phyloP scores from a whole-genome alignment of 2,113 vertebrate species.

The Pleuronectes platessa region DNA sequence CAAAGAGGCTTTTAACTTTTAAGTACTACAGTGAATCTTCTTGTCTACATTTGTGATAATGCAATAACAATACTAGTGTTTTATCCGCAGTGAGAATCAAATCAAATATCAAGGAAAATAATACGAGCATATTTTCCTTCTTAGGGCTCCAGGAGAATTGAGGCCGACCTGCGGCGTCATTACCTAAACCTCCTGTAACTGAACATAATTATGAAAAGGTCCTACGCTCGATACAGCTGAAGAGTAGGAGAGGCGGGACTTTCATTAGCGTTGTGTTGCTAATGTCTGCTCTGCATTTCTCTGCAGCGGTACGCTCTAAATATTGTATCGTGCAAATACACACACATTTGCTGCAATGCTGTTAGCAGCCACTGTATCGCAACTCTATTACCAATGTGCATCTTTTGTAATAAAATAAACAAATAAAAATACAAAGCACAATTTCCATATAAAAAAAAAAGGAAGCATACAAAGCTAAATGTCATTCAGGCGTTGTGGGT shows the following conservation, averaged over 20 bases:
- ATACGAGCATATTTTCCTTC: constrained; percentile 6
- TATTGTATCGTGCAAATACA: constrained; percentile 55
- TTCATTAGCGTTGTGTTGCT: constrained; percentile 46
- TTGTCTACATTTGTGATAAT: constrained; percentile 25
- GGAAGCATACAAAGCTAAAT: constrained; percentile 11
- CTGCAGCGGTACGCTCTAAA: constrained; percentile 13
- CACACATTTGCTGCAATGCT: neutral
- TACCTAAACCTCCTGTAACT: constrained; percentile 31
- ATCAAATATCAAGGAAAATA: constrained; percentile 20
- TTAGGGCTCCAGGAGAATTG: constrained; percentile 11
- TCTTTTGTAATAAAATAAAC: constrained; percentile 20
- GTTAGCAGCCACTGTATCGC: constrained; percentile 23
- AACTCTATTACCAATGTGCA: constrained; percentile 29
- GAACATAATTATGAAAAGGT: constrained; percentile 46
- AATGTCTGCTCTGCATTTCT: constrained; percentile 60
- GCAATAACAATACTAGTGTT: neutral
- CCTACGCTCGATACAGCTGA: constrained; percentile 36
- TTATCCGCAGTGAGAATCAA: constrained; percentile 1
- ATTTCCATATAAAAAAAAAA: constrained; percentile 10
- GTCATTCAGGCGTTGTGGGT: constrained; percentile 1
- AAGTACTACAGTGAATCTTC: constrained; percentile 13
- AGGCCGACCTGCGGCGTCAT: constrained; percentile 8
- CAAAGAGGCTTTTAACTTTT: constrained; percentile 1
- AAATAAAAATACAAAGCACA: constrained; percentile 11
- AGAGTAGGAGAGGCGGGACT: constrained; percentile 13